Percentiles rank a stretch among this genome's conserved stretches.
phyloP scores from a whole-genome alignment of 2,797 vertebrate genomes.

The Avahi laniger region DNA sequence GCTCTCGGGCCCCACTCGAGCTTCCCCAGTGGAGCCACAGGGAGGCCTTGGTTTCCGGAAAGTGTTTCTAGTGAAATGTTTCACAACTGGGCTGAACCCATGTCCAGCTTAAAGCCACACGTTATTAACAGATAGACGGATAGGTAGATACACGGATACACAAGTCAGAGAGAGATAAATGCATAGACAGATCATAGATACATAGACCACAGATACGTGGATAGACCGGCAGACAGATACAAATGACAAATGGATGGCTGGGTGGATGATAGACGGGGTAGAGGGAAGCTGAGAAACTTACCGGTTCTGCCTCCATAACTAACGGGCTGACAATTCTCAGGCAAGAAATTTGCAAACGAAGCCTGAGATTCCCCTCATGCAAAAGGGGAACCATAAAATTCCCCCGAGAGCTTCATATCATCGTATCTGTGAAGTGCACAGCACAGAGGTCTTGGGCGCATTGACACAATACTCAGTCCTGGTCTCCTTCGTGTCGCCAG shows the following conservation, averaged over 20 bases:
- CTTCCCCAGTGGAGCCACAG: neutral
- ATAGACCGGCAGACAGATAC: neutral
- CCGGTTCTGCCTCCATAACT: rapidly evolving
- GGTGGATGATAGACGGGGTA: neutral
- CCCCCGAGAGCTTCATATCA: rapidly evolving
- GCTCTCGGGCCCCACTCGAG: rapidly evolving
- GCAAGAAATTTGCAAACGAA: neutral
- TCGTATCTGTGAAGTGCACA: rapidly evolving
- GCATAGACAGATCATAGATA: no score
- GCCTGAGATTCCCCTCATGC: neutral
- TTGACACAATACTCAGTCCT: rapidly evolving
- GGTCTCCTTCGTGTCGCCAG: rapidly evolving
- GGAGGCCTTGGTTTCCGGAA: neutral
- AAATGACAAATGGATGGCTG: neutral
- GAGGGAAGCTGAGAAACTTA: rapidly evolving
- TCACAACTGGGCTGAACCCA: neutral
- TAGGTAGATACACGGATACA: neutral
- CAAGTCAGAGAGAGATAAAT: neutral
- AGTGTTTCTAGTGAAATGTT: neutral
- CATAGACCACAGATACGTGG: no score
- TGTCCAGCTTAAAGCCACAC: neutral
- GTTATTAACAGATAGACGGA: neutral
- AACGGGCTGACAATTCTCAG: no score
- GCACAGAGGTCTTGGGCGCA: no score
- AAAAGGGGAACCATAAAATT: neutral